These are phyloP conservation scores for Cephus nigrinus DNA, from an alignment of 2,888 invertebrate species.

Conservation along the genomic window DNA sequence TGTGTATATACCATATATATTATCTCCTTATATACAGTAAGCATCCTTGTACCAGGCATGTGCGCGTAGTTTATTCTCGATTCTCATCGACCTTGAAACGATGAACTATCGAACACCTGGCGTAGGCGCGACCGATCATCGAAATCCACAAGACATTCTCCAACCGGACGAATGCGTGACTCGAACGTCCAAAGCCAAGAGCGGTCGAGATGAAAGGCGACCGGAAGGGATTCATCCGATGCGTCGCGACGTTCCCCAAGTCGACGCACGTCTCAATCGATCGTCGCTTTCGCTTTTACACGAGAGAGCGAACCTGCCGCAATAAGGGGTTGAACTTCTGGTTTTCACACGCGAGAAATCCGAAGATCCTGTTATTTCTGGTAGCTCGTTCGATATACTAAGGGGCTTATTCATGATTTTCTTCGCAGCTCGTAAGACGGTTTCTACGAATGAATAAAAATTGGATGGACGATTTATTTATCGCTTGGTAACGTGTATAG, in stretches of 20 bases:
- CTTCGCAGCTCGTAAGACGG: neutral
- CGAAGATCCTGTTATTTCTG: slow-evolving; percentile 7
- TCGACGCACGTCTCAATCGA: slow-evolving; percentile 38
- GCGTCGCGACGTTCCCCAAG: slow-evolving; percentile 29
- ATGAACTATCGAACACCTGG: neutral
- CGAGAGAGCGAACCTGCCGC: neutral
- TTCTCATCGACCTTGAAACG: neutral
- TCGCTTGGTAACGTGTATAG: slow-evolving; percentile 4
- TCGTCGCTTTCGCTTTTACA: slow-evolving; percentile 22
- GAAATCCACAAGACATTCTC: slow-evolving; percentile 23
- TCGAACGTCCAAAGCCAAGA: slow-evolving; percentile 23
- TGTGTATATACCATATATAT: no score
- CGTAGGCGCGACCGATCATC: neutral
- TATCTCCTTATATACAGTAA: neutral
- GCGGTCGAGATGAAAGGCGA: slow-evolving; percentile 32
- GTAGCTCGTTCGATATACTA: slow-evolving; percentile 6
- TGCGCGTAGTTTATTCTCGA: neutral
- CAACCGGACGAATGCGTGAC: slow-evolving; percentile 30
- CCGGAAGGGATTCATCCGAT: slow-evolving; percentile 36
- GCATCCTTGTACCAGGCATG: neutral
- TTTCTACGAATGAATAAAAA: neutral
- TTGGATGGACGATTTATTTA: slow-evolving; percentile 31
- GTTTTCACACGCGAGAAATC: slow-evolving; percentile 7
- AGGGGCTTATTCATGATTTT: slow-evolving; percentile 7
- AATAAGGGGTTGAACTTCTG: neutral